Conservation (phyloP, 2,888 invertebrate species). For the Sarcophaga subvicina region DNA sequence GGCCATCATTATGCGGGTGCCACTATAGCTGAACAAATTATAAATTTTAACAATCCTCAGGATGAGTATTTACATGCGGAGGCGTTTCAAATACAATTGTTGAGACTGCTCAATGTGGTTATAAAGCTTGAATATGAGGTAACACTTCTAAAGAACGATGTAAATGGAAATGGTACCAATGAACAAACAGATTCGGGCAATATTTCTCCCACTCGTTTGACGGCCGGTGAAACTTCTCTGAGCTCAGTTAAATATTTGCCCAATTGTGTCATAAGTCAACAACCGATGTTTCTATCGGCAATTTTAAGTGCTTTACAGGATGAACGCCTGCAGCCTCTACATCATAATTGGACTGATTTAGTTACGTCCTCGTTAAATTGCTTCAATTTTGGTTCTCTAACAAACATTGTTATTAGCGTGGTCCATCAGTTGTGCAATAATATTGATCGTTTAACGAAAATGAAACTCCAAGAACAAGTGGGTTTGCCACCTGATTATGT, state of each 20-base stretch:
- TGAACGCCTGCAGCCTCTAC: constrained; percentile 87
- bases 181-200: constrained; percentile 77
- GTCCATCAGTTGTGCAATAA: constrained; percentile 89
- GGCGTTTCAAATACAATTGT: constrained; percentile 86
- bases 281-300: constrained; percentile 91
- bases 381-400: constrained; percentile 87
- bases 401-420: constrained; percentile 89
- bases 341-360: constrained; percentile 92
- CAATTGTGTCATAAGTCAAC: constrained; percentile 88
- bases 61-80: constrained; percentile 86
- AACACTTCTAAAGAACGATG: constrained; percentile 82
- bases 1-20: constrained; percentile 69
- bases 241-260: constrained; percentile 84
- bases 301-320: constrained; percentile 89
- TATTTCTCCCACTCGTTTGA: constrained; percentile 78
- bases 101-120: constrained; percentile 87
- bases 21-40: constrained; percentile 89
- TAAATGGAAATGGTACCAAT: constrained; percentile 72
- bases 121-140: constrained; percentile 90
- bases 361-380: constrained; percentile 91
- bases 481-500: constrained; percentile 88
- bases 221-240: constrained; percentile 71
- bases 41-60: constrained; percentile 87
- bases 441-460: constrained; percentile 85
- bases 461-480: constrained; percentile 76